phyloP scores from a whole-genome alignment of 2,113 vertebrate species.

The Alethe diademata region DNA sequence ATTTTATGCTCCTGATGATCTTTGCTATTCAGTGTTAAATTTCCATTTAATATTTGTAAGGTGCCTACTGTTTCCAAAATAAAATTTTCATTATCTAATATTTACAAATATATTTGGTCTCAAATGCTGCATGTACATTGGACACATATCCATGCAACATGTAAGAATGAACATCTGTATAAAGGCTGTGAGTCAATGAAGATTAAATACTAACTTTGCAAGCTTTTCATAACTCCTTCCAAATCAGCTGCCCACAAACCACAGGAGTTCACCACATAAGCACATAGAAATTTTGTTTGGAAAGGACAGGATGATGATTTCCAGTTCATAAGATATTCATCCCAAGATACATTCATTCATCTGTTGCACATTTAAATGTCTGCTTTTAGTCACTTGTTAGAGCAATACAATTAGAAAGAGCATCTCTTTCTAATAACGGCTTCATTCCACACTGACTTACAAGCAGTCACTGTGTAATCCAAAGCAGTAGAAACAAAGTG shows the following conservation, averaged over 20 bases:
- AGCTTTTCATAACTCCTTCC: conserved; percentile 27
- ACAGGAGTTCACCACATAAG: conserved; percentile 54
- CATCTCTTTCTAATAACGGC: conserved; percentile 54
- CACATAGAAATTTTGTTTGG: conserved; percentile 52
- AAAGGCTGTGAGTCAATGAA: neutral
- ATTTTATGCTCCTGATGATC: neutral
- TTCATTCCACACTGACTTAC: conserved; percentile 24
- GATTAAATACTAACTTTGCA: conserved; percentile 40
- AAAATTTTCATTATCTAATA: neutral
- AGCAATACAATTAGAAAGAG: conserved; percentile 24
- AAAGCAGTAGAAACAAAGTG: conserved; percentile 56
- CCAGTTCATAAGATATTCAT: conserved; percentile 55
- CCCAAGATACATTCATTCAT: conserved; percentile 60
- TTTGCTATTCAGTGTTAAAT: neutral
- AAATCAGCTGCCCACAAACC: conserved; percentile 57
- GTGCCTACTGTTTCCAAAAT: neutral
- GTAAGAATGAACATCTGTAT: neutral
- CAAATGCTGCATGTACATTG: neutral
- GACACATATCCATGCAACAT: neutral
- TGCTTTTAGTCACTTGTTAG: conserved; percentile 47
- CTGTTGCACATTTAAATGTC: conserved; percentile 55
- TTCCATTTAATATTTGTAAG: neutral
- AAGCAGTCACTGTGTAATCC: conserved; percentile 34
- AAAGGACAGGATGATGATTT: conserved; percentile 52
- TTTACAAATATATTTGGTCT: neutral